A percentile compares a stretch with the other conserved stretches of the same genome.
Evolutionary conservation across 2,797 vertebrate genomes (phyloP).

Genomic region (Tapera naevia): DNA sequence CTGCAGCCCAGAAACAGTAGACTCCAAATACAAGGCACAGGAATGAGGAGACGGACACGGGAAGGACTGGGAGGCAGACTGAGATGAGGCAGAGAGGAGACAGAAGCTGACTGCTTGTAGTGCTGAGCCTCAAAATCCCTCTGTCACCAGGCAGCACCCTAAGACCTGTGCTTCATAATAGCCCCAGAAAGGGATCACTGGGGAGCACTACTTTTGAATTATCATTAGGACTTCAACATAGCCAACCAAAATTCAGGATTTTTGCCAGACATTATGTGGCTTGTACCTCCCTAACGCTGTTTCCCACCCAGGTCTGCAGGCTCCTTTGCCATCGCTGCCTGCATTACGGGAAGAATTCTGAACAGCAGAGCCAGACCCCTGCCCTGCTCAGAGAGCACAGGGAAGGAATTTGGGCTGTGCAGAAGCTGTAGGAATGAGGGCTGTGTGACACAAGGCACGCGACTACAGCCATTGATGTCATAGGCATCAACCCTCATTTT

Average conservation of each 20-base stretch:
- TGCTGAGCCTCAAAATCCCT: not conserved
- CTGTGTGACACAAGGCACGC: rapidly evolving
- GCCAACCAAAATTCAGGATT: not conserved
- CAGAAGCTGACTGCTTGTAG: no score
- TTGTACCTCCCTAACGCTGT: not conserved
- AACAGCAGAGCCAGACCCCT: rapidly evolving
- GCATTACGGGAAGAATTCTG: rapidly evolving
- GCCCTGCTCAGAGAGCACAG: rapidly evolving
- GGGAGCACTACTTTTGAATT: not conserved
- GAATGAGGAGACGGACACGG: rapidly evolving
- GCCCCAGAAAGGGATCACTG: rapidly evolving
- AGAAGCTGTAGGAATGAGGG: not conserved
- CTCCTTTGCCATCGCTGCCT: not conserved
- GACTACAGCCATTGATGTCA: not conserved
- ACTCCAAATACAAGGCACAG: rapidly evolving
- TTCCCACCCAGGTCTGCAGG: no score
- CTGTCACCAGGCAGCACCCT: not conserved
- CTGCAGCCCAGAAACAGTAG: not conserved
- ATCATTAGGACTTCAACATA: not conserved
- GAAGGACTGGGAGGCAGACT: no score
- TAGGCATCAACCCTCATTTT: not conserved
- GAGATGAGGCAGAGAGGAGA: not conserved
- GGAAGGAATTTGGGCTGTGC: rapidly evolving
- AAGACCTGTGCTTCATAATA: not conserved
- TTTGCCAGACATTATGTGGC: not conserved